Evolutionary conservation across 2,113 vertebrate genomes (phyloP), one percentile per base, ranked within the genome.

Genomic region (Brienomyrus brachyistius): DNA sequence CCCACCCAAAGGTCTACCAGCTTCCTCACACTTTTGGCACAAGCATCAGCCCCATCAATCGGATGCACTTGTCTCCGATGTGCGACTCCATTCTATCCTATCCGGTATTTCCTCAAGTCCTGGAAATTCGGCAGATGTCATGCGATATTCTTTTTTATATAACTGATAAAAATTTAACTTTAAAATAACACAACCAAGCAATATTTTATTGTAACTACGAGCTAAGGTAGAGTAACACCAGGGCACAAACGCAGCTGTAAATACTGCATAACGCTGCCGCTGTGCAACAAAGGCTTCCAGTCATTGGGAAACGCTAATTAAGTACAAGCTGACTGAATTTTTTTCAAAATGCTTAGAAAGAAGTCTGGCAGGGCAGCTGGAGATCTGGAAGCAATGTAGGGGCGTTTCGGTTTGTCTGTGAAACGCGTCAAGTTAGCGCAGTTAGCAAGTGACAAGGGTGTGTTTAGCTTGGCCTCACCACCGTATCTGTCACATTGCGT

Each of bases 301-400:
- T 88, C 45, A 86, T 51, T 40, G 35, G 50, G 43, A 47, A 56
- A 43, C n/a, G 1, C 54, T 89, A 90, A 92, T 90, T 91, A 62
- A 90, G 50, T 3, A 89, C n/a, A 88, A 56, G 35, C 31, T 51
- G 62, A 83, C 35, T 62, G 50, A 40, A 62, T 43, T 47, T 83
- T 47, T 83, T 66, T 82, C 47, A 48, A 56, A 66, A 21, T 56
- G 40, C 54, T 74, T 82, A 86, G 45, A 86, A 43, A 27, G 21
- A 87, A 87, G 51, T 54, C 52, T 82, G 77, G 84, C 85, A 77
- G 77, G 11, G 21, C 45, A 50, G 52, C 70, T 19, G 40, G 27
- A 87, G 70, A 15, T 84, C 83, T 90, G 89, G 59, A 87, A 77
- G 89, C 59, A 51, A 86, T 90, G 59, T 27, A 70, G 27, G 10